These are phyloP conservation scores for Parapristionchus giblindavisi DNA, from an alignment of 2,888 invertebrate species.

Conservation along the genomic window DNA sequence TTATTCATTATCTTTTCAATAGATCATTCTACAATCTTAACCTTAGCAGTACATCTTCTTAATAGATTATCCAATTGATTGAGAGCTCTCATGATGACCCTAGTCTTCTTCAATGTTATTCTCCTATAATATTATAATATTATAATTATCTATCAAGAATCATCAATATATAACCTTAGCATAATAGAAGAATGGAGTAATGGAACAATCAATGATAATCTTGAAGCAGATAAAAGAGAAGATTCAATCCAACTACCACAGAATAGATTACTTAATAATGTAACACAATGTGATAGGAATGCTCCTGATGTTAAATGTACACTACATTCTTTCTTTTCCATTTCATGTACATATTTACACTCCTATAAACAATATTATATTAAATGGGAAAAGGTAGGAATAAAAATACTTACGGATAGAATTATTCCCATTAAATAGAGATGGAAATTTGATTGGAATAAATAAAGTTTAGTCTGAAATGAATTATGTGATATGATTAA, in stretches of 20 bases:
- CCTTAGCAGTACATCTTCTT: conserved; percentile 19
- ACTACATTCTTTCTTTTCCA: conserved; percentile 22
- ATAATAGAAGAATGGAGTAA: conserved; percentile 53
- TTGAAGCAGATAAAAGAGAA: conserved; percentile 49
- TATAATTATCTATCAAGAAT: not conserved
- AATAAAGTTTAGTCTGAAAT: conserved; percentile 42
- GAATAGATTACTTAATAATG: conserved; percentile 43
- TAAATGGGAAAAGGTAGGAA: not conserved
- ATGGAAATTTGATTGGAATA: conserved; percentile 51
- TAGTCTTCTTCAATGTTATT: conserved; percentile 33
- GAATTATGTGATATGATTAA: no score
- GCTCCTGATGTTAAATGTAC: conserved; percentile 42
- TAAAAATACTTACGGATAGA: conserved; percentile 4
- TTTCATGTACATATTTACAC: conserved; percentile 11
- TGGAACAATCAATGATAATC: conserved; percentile 47
- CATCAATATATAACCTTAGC: conserved; percentile 31
- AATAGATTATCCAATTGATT: conserved; percentile 17
- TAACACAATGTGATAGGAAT: conserved; percentile 39
- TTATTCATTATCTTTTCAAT: not conserved
- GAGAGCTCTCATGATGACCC: not conserved
- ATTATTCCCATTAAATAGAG: conserved; percentile 44
- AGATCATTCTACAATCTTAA: not conserved
- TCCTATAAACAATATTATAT: not conserved
- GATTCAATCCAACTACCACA: conserved; percentile 47
- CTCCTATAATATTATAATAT: not conserved